Conservation (phyloP, 2,888 invertebrate genomes). For the Melipona beecheii region DNA sequence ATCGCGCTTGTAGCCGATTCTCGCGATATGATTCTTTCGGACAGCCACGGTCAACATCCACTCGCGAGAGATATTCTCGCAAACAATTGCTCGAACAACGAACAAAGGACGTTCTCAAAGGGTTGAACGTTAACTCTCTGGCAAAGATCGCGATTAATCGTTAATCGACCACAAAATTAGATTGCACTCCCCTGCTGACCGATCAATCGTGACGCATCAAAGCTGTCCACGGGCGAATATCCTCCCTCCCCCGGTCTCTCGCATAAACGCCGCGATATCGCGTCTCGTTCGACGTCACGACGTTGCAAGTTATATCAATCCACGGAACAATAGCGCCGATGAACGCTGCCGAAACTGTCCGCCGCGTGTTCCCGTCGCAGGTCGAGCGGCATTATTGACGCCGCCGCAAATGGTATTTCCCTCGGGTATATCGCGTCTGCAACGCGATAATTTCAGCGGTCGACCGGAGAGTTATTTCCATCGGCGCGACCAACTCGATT, state of each 20-base stretch:
- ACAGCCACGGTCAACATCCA: no score
- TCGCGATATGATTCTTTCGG: no score
- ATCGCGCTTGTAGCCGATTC: no score
- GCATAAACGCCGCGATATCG: background rate
- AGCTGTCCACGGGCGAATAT: background rate
- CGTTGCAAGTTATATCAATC: slow-evolving; percentile 71
- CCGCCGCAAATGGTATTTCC: slow-evolving; percentile 73
- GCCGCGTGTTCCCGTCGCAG: slow-evolving; percentile 61
- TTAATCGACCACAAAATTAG: slow-evolving; percentile 5
- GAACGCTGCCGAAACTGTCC: slow-evolving; percentile 59
- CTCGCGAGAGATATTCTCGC: no score
- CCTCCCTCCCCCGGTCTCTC: no score
- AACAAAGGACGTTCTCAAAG: background rate
- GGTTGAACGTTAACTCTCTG: background rate
- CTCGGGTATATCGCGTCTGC: slow-evolving; percentile 67
- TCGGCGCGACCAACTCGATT: slow-evolving; percentile 38
- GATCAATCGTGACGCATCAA: background rate
- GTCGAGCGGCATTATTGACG: slow-evolving; percentile 75
- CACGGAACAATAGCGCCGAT: slow-evolving; percentile 72
- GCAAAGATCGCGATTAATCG: background rate
- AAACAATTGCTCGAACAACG: background rate
- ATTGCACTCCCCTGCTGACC: background rate
- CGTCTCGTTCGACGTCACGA: background rate
- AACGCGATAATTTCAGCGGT: slow-evolving; percentile 72
- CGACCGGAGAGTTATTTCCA: slow-evolving; percentile 56